Evolutionary conservation across 2,113 vertebrate genomes (phyloP).

Genomic region (Polyodon spathula): DNA sequence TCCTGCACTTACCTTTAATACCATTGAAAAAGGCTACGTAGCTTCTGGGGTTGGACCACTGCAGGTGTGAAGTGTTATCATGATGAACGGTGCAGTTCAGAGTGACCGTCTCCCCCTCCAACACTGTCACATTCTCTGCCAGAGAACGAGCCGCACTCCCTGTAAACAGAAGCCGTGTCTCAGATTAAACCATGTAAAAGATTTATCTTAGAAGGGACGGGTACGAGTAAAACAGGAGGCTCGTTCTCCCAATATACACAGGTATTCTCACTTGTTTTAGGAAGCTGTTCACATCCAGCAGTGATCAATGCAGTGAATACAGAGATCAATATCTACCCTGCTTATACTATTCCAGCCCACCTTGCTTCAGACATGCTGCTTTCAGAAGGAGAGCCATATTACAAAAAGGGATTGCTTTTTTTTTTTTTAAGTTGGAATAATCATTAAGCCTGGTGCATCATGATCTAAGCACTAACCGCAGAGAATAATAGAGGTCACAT

Average conservation of each 20-base stretch:
- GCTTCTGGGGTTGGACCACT: conserved; percentile 47
- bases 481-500: neutral
- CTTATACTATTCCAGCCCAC: neutral
- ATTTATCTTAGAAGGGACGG: neutral
- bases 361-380: neutral
- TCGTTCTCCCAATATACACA: too few species aligned
- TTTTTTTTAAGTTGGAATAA: too few species aligned
- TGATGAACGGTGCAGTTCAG: conserved; percentile 34
- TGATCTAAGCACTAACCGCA: neutral
- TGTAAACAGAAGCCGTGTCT: conserved; percentile 2
- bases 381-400: neutral
- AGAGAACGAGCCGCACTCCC: conserved; percentile 33
- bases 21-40: conserved; percentile 42
- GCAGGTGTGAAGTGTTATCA: conserved; percentile 16
- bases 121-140: conserved; percentile 23
- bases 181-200: neutral
- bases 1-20: conserved; percentile 27
- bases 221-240: too few species aligned
- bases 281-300: neutral
- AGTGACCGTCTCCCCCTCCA: conserved; percentile 36
- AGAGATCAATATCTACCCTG: neutral
- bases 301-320: neutral
- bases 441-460: neutral
- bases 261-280: neutral
- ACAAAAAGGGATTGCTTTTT: too few species aligned